A percentile compares a stretch with the other conserved stretches of the same genome.
Conservation (phyloP, 2,888 invertebrate species). For the Nymphalis urticae region DNA sequence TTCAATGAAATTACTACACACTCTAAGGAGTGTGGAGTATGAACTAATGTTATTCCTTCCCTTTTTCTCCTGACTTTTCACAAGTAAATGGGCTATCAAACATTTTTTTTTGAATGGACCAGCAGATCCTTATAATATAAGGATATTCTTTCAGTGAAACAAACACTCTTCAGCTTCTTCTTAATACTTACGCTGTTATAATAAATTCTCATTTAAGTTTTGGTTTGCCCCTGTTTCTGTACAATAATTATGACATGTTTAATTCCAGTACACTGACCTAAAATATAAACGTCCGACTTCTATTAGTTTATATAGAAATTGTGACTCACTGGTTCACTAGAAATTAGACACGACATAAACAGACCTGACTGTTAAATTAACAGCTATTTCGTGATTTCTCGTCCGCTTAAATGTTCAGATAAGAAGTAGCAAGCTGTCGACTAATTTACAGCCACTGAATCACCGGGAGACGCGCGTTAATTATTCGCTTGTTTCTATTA, state of each 20-base stretch:
- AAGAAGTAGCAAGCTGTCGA: conserved; percentile 33
- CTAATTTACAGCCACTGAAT: conserved; percentile 36
- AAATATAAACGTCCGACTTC: conserved; percentile 18
- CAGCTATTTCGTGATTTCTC: conserved; percentile 29
- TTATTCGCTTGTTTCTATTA: conserved; percentile 24
- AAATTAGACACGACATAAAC: conserved; percentile 25
- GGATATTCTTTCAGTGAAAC: too few species aligned
- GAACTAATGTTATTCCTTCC: too few species aligned
- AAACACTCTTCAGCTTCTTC: too few species aligned
- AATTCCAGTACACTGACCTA: conserved; percentile 13
- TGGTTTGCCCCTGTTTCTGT: neutral
- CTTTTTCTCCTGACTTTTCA: too few species aligned
- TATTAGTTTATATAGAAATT: conserved; percentile 24
- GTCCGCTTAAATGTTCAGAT: conserved; percentile 31
- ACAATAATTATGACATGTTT: neutral
- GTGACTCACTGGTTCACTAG: conserved; percentile 30
- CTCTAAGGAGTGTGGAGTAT: too few species aligned
- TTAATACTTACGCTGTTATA: neutral
- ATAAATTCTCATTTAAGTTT: neutral
- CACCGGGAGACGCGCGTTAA: conserved; percentile 25
- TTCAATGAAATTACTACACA: too few species aligned
- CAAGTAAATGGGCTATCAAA: too few species aligned
- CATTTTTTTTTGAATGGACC: too few species aligned
- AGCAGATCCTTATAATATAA: too few species aligned
- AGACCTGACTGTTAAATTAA: conserved; percentile 29